Base-by-base conservation (phyloP, 2,113 vertebrate species). In the Collichthys lucidus region DNA sequence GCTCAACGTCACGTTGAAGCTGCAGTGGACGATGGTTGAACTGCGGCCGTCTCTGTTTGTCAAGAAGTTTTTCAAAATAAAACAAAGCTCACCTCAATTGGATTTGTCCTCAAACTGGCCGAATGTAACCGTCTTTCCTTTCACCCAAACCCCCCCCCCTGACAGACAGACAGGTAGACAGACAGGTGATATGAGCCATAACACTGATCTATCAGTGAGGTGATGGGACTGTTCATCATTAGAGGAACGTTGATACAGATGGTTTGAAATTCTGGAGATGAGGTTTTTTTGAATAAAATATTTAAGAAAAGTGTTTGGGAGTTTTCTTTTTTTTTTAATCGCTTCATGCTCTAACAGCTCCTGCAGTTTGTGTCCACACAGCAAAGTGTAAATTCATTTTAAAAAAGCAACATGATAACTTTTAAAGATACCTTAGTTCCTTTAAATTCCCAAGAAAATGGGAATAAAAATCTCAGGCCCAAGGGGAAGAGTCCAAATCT, bases 281-380 rank as follows among this genome's bases (percentile, higher is more conserved):
- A 86, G 59, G 2, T 17, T 66, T 83, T 91, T 91, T 93, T 77
- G 82, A 94, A 92, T 93, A 94, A 93, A 94, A 94, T 93, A 90
- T 93, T 88, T 86, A 90, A 88, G 65, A 86, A 86, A 88, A 49
- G 0, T 22, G 50, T 4, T n/a, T 15, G 10, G 2, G 22, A 0
- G 26, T 26, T 26, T 24, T 1, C 49, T 74, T 57, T 11, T 6
- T 74, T 57, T 11, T 6, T 81, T 62, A 3, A 44, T 10, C 9
- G 10, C 42, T 44, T 44, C 42, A 5, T 26, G 26, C 3, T 26
- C 4, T 5, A 31, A 35, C 31, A 35, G 31, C 31, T 35, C 31
- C 31, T 4, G 31, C 31, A 35, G 31, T 35, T 35, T 35, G 31
- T 35, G 31, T 35, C 6, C 31, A 35, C 35, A 35, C 35, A 35